Percentiles rank a stretch among this genome's conserved stretches.
Evolutionary conservation across 2,113 vertebrate genomes (phyloP).

Genomic region (Percina caprodes): DNA sequence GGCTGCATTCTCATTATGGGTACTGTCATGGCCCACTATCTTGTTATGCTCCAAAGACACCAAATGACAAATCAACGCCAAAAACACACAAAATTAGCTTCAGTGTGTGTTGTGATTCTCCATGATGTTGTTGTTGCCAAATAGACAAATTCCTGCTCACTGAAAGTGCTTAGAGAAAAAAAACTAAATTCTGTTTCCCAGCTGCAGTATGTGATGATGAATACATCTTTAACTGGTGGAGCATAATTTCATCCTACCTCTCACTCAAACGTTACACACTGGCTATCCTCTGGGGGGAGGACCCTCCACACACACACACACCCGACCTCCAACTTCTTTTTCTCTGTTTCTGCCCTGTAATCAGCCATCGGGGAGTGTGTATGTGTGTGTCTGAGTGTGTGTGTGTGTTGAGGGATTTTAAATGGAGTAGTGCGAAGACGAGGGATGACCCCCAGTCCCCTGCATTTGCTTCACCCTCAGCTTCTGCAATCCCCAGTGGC

Average conservation of each 20-base stretch:
- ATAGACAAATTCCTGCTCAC: not conserved
- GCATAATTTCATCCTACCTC: slow-evolving; percentile 15
- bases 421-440: slow-evolving; percentile 37
- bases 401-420: slow-evolving; percentile 12
- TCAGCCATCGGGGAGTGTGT: slow-evolving; percentile 57
- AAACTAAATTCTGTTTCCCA: not conserved
- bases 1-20: slow-evolving; percentile 52
- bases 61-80: slow-evolving; percentile 48
- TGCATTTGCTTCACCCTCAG: slow-evolving; percentile 41
- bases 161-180: not conserved
- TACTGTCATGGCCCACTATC: slow-evolving; percentile 49
- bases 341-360: slow-evolving; percentile 46
- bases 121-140: slow-evolving; percentile 10
- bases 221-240: slow-evolving; percentile 8
- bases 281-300: slow-evolving; percentile 14
- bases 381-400: not conserved
- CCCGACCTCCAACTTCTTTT: slow-evolving; percentile 1
- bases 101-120: slow-evolving; percentile 4
- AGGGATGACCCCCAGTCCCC: slow-evolving; percentile 58
- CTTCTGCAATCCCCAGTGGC: slow-evolving; percentile 36
- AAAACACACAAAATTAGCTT: slow-evolving; percentile 41
- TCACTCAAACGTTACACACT: slow-evolving; percentile 15
- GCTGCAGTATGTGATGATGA: not conserved
- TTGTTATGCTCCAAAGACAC: slow-evolving; percentile 47
- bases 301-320: not conserved